phyloP scores from a whole-genome alignment of 2,113 vertebrate genomes.

The Perognathus longimembris region DNA sequence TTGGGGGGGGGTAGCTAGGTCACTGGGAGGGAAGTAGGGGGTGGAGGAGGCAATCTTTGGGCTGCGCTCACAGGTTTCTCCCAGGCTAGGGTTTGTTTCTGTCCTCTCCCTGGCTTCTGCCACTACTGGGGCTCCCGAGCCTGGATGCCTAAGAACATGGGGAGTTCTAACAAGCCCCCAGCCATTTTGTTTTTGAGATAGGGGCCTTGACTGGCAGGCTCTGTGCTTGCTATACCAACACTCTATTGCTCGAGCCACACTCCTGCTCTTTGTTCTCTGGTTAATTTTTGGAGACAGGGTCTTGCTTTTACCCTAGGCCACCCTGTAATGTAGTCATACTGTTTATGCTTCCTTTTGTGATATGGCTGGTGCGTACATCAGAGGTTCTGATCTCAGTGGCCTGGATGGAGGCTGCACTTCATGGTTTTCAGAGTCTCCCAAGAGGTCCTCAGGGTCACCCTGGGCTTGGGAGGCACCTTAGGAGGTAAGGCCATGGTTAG shows the following conservation, averaged over 20 bases:
- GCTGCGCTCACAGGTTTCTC: neutral
- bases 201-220: neutral
- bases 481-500: neutral
- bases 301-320: no score
- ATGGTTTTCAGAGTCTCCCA: neutral
- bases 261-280: no score
- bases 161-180: neutral
- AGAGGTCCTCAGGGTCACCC: neutral
- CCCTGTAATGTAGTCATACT: no score
- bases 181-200: neutral
- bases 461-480: neutral
- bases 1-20: neutral
- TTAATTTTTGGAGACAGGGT: no score
- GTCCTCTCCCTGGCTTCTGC: neutral
- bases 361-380: no score
- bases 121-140: neutral
- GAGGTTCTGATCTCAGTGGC: neutral
- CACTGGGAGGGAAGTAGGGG: neutral
- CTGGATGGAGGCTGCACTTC: neutral
- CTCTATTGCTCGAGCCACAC: no score
- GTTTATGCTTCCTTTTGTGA: no score
- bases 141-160: neutral
- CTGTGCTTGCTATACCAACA: no score
- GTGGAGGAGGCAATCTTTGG: neutral
- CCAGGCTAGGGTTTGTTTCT: neutral